phyloP scores from a whole-genome alignment of 2,888 invertebrate genomes.

The Apamea sordens region DNA sequence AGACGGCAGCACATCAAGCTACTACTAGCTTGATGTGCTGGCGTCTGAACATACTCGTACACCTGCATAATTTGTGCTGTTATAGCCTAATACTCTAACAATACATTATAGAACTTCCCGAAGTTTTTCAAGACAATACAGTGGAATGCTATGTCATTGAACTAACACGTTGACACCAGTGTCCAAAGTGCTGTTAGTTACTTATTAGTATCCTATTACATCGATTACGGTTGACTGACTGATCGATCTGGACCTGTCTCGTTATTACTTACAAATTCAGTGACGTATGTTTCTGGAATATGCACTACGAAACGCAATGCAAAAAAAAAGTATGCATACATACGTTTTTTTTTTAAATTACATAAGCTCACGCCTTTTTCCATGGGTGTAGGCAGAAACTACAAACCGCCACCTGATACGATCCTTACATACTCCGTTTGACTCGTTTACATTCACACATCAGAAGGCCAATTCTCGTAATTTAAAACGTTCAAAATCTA shows the following conservation, averaged over 20 bases:
- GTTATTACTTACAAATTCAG: too few species aligned
- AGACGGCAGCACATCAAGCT: too few species aligned
- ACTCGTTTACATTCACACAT: too few species aligned
- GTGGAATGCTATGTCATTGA: constrained; percentile 34
- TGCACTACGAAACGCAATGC: not conserved
- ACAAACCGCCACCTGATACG: not conserved
- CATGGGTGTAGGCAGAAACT: not conserved
- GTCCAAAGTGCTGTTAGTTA: constrained; percentile 28
- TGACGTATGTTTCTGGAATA: not conserved
- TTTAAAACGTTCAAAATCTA: too few species aligned
- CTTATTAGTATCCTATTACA: constrained; percentile 20
- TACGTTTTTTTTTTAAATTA: too few species aligned
- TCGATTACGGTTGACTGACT: constrained; percentile 10
- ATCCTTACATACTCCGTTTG: too few species aligned
- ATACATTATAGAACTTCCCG: not conserved
- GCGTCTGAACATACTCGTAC: not conserved
- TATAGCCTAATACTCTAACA: not conserved
- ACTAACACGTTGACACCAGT: constrained; percentile 8
- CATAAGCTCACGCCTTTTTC: too few species aligned
- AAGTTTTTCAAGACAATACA: not conserved
- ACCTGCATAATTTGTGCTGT: not conserved
- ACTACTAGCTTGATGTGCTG: too few species aligned
- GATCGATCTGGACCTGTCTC: constrained; percentile 5
- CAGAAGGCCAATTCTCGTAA: too few species aligned
- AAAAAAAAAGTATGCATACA: too few species aligned